Percentiles rank a stretch among this genome's conserved stretches.
Conservation (phyloP, 1,140 invertebrate species). For the Holcopasites calliopsidis region DNA sequence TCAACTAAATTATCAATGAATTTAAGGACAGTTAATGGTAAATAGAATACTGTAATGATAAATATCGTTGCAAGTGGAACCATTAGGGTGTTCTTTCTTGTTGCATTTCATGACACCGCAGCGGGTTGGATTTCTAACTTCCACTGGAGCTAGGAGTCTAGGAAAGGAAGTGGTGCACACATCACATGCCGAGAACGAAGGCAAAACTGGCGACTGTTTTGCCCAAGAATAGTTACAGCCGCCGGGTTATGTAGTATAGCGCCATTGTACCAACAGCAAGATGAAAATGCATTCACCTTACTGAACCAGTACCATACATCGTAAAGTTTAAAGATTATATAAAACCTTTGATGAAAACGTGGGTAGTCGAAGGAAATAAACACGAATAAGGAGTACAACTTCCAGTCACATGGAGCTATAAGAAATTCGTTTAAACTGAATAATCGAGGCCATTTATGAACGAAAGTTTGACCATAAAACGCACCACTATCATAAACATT, state of each 20-base stretch:
- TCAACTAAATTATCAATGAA: too few species aligned
- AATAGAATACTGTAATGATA: not conserved
- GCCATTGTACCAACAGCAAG: constrained; percentile 1
- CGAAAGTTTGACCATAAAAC: not conserved
- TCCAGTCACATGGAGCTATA: not conserved
- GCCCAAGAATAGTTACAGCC: constrained; percentile 17
- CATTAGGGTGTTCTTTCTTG: not conserved
- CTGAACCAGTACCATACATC: not conserved
- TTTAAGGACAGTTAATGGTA: not conserved
- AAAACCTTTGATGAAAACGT: not conserved
- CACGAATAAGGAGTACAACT: not conserved
- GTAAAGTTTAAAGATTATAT: not conserved
- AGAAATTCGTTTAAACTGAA: not conserved
- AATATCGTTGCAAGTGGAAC: not conserved
- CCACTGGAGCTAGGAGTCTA: too few species aligned
- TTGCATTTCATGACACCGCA: not conserved
- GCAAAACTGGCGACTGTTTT: constrained; percentile 21
- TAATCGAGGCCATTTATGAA: not conserved
- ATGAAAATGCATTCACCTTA: constrained; percentile 15
- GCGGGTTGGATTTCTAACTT: not conserved
- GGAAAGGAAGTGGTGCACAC: not conserved
- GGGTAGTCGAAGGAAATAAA: not conserved
- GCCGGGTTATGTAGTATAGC: constrained; percentile 15
- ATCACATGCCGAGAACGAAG: not conserved
- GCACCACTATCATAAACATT: not conserved